Base-by-base conservation (phyloP, 2,113 vertebrate species). In the Lanius collurio region DNA sequence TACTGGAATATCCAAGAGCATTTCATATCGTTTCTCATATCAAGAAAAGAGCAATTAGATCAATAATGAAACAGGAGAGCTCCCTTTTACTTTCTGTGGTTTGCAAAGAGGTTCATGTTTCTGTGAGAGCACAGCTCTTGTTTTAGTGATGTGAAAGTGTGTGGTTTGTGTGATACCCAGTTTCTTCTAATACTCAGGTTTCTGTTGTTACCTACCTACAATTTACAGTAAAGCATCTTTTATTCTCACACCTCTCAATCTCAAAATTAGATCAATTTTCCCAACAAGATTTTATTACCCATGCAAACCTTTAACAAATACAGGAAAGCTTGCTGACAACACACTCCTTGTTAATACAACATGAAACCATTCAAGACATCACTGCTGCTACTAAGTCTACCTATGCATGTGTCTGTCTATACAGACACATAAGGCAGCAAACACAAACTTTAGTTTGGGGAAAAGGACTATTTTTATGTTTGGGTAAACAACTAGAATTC, bases 141-240 rank as follows among this genome's bases (percentile, higher is more conserved):
- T 98, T 98, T 98, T 98, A 97, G 97, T 98, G 97, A 98, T 98
- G 96, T 98, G 98, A 98, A 98, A 97, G 97, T 95, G 89, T 97
- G 97, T 94, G 97, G 98, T 98, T 98, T 97, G 80, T 90, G 91
- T 33, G 88, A 98, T 95, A 97, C 94, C 74, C 91, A 92, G 93
- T 96, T 97, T 97, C 97, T 98, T 97, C 97, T 97, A 97, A 97
- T 97, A 97, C 97, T 97, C 60, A 50, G 94, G 95, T 97, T 98
- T 97, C 97, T 97, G 98, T 97, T 97, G 96, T 96, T 96, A 94
- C 60, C 97, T 90, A 95, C 94, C 97, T 96, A 95, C 92, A 94
- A 96, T 91, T 98, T 98, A 98, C 98, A 97, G 98, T 98, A 98
- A 98, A 97, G 89, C 90, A 88, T 83, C 69, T 57, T 92, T 89